Evolutionary conservation across 2,888 invertebrate genomes (phyloP).

Genomic region (Metacarcinus magister): DNA sequence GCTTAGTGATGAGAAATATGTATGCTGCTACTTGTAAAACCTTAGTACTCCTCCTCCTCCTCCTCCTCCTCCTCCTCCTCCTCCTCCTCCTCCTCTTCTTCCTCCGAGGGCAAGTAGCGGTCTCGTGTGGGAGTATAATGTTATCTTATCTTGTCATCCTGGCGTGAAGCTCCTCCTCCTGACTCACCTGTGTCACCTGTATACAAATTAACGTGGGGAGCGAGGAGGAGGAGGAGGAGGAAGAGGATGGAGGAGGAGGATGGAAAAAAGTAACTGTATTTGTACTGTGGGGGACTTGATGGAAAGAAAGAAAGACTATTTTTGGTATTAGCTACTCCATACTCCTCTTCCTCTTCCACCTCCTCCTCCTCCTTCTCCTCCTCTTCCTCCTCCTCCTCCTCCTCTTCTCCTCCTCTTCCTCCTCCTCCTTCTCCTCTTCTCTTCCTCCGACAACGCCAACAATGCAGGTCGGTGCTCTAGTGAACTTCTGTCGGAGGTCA

Average conservation of each 20-base stretch:
- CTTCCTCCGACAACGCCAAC: not conserved
- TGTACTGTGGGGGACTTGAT: not conserved
- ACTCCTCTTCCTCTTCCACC: slow-evolving; percentile 21
- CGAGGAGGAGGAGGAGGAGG: slow-evolving; percentile 20
- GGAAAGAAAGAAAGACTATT: not conserved
- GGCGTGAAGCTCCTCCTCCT: not conserved
- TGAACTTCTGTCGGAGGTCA: slow-evolving; percentile 15
- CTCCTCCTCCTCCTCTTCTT: not conserved
- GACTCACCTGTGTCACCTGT: slow-evolving; percentile 14
- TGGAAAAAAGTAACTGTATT: not conserved
- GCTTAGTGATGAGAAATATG: not conserved
- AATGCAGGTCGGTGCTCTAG: slow-evolving; percentile 32
- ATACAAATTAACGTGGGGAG: not conserved
- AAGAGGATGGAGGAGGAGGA: not conserved
- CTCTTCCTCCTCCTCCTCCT: slow-evolving; percentile 41
- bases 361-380: slow-evolving; percentile 20
- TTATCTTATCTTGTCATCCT: slow-evolving; percentile 1
- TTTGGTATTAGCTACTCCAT: not conserved
- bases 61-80: not conserved
- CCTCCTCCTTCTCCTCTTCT: not conserved
- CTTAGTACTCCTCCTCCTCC: not conserved
- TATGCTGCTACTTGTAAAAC: not conserved
- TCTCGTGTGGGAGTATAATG: not conserved
- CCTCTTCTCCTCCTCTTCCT: not conserved
- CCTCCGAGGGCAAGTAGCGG: not conserved